Evolutionary conservation across 2,113 vertebrate genomes (phyloP), one percentile per base, ranked within the genome.

Genomic region (Neofelis nebulosa): DNA sequence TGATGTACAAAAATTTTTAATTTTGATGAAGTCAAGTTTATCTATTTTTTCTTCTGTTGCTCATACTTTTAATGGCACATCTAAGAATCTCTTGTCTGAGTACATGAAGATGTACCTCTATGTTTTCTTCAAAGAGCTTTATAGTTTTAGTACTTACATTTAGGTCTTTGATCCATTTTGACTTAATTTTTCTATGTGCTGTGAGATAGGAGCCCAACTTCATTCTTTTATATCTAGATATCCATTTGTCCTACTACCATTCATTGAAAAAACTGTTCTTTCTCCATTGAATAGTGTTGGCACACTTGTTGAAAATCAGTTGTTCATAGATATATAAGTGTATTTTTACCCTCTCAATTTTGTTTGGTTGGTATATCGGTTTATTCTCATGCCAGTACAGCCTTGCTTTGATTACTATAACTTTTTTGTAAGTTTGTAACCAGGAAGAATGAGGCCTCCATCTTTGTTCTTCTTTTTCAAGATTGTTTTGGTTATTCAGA

Each of bases 381-480:
- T 69, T 89, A 38, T 69, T 23, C 18, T 89, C 50, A 89, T 48
- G 61, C 38, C 85, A 23, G 15, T 76, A 57, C 10, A 25, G 57
- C 23, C 33, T 25, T 93, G 36, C 74, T 88, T 92, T 96, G 57
- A 73, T 81, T 86, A 73, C 23, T 73, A 8, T 85, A 16, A 4
- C 8, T 80, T 94, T 86, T 29, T 45, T 50, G 21, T 73, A 55
- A 94, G 9, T 91, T 94, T 90, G 41, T 71, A 74, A 65, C 16
- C 13, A 86, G 73, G 25, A 90, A 71, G 52, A 71, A 23, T 41
- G 41, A 90, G 50, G 23, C 41, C 29, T 79, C 41, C 63, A 61
- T 68, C 31, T 69, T 84, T 61, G 69, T 96, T 69, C 16, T 76
- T 85, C 23, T 93, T 96, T 78, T 84, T 79, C 41, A 68, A 74